phyloP scores from a whole-genome alignment of 2,797 vertebrate species.

The Molossus molossus region DNA sequence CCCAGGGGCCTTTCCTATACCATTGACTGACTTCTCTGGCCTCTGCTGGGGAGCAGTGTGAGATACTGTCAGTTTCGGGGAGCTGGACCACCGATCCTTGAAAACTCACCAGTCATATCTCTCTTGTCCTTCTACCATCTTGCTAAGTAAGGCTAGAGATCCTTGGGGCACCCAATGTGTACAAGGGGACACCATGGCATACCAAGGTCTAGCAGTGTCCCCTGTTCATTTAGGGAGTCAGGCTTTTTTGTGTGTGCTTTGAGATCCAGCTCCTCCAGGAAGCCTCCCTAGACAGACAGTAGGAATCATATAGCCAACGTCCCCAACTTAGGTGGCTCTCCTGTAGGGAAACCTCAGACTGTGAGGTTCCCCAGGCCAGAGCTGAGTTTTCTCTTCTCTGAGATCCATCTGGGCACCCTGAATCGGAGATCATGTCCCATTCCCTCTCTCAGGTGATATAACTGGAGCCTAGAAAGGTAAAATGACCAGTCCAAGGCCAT shows the following conservation, averaged over 20 bases:
- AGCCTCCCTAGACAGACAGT: not conserved
- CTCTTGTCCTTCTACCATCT: not conserved
- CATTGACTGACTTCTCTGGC: not conserved
- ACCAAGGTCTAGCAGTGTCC: not conserved
- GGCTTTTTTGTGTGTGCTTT: not conserved
- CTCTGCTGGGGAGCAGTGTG: not conserved
- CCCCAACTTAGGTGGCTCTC: not conserved
- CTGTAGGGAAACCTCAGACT: not conserved
- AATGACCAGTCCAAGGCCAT: not conserved
- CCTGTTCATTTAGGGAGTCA: not conserved
- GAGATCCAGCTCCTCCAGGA: not conserved
- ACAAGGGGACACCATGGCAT: not conserved
- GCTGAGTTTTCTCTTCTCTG: not conserved
- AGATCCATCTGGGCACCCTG: not conserved
- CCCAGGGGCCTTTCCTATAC: not conserved
- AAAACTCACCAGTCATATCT: conserved; percentile 14
- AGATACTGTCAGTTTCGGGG: not conserved
- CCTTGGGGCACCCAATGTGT: not conserved
- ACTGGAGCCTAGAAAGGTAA: not conserved
- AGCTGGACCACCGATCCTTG: not conserved
- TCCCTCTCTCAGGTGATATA: not conserved
- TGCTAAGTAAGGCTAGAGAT: not conserved
- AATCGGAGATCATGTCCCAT: not conserved
- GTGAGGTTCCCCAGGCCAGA: not conserved
- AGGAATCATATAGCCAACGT: not conserved